Evolutionary conservation across 2,888 invertebrate genomes (phyloP).

Genomic region (Sicus ferrugineus): DNA sequence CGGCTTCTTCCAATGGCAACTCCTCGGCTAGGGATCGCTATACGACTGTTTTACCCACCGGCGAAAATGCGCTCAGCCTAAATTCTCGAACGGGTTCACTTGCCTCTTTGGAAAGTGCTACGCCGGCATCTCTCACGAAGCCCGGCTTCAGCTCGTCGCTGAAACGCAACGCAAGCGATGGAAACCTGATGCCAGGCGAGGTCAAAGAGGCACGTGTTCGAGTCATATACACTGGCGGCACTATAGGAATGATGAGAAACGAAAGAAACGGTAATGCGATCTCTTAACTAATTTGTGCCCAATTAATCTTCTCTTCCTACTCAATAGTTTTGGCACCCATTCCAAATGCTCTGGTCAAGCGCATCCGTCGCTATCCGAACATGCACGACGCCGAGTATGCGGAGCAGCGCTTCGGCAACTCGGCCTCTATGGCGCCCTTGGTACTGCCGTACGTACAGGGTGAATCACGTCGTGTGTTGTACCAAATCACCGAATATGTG

Average conservation of each 20-base stretch:
- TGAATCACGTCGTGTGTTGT: constrained; percentile 70
- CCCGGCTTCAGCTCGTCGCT: constrained; percentile 42
- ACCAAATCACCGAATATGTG: constrained; percentile 84
- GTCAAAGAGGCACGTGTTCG: constrained; percentile 73
- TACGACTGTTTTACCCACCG: neutral
- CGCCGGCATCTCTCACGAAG: constrained; percentile 35
- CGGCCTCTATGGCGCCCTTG: constrained; percentile 65
- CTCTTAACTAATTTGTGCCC: neutral
- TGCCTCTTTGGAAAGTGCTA: constrained; percentile 34
- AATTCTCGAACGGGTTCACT: constrained; percentile 35
- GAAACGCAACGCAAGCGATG: constrained; percentile 55
- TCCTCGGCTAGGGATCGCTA: constrained; percentile 4
- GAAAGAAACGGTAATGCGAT: constrained; percentile 74
- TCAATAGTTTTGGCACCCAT: constrained; percentile 72
- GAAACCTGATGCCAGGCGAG: constrained; percentile 52
- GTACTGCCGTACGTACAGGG: constrained; percentile 71
- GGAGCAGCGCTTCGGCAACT: constrained; percentile 67
- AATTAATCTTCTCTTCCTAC: neutral
- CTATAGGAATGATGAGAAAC: constrained; percentile 93
- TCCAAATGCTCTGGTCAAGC: constrained; percentile 58
- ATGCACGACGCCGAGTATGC: constrained; percentile 83
- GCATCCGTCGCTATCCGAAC: constrained; percentile 75
- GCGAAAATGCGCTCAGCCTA: constrained; percentile 32
- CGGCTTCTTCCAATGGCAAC: constrained; percentile 22
- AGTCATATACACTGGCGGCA: constrained; percentile 95